A percentile compares a stretch with the other conserved stretches of the same genome.
phyloP scores from a whole-genome alignment of 2,113 vertebrate genomes.

The Grus americana region DNA sequence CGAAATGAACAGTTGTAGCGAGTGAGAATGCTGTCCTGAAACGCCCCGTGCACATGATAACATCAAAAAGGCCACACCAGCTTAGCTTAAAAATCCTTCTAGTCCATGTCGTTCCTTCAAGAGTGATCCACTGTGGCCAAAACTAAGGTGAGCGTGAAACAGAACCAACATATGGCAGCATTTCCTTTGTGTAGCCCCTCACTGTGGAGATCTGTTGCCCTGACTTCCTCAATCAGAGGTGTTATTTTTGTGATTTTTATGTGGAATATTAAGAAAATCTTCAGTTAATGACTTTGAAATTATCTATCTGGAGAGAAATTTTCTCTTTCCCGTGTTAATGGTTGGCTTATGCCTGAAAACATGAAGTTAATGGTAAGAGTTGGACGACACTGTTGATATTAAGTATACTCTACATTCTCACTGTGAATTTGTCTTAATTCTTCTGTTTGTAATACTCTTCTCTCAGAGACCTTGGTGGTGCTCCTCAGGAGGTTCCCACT shows the following conservation, averaged over 20 bases:
- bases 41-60: background rate
- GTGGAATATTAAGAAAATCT: background rate
- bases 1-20: background rate
- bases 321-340: background rate
- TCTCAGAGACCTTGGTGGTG: background rate
- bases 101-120: background rate
- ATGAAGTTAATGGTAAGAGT: background rate
- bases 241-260: background rate
- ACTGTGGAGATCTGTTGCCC: background rate
- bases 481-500: background rate
- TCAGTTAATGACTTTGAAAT: background rate
- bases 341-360: background rate
- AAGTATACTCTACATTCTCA: background rate
- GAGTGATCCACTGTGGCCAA: background rate
- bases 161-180: background rate
- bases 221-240: background rate
- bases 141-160: background rate
- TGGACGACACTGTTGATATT: background rate
- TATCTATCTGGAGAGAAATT: background rate
- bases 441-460: background rate
- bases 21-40: background rate
- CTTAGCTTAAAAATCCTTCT: background rate
- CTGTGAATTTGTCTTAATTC: background rate
- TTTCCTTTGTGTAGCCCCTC: background rate
- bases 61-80: background rate